Conservation (phyloP, 2,888 invertebrate species). For the Pterostichus madidus region DNA sequence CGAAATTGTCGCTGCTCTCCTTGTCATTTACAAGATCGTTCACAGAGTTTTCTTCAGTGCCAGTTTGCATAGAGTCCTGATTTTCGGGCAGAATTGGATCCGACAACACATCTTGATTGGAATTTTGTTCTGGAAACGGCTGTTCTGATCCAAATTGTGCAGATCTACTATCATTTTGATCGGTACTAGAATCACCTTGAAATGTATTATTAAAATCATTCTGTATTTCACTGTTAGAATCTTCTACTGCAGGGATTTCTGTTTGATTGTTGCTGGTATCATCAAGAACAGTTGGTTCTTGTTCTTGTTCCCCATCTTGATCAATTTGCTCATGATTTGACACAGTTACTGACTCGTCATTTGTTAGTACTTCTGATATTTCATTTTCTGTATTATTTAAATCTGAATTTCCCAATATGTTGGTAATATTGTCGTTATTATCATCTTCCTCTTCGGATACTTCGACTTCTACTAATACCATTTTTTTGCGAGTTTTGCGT, state of each 20-base stretch:
- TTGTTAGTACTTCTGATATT: conserved; percentile 14
- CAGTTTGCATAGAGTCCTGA: conserved; percentile 60
- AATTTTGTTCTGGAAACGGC: conserved; percentile 51
- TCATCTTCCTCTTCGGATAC: conserved; percentile 76
- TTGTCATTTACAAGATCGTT: conserved; percentile 25
- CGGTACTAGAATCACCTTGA: conserved; percentile 60
- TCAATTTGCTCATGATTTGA: conserved; percentile 36
- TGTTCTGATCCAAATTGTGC: conserved; percentile 61
- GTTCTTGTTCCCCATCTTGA: not conserved
- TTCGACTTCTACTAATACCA: conserved; percentile 77
- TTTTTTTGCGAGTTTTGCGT: conserved; percentile 76
- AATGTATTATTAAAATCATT: conserved; percentile 46
- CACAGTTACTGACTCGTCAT: conserved; percentile 29
- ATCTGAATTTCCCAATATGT: conserved; percentile 76
- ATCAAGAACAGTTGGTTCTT: not conserved
- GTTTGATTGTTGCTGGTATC: conserved; percentile 46
- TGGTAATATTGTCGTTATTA: conserved; percentile 56
- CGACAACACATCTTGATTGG: conserved; percentile 38
- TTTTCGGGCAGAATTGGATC: conserved; percentile 42
- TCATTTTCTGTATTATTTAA: conserved; percentile 74
- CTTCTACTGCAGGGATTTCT: conserved; percentile 33
- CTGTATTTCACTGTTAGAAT: conserved; percentile 38
- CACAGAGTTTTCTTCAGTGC: conserved; percentile 59
- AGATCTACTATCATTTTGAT: conserved; percentile 61
- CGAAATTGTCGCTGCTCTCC: conserved; percentile 53